phyloP scores from a whole-genome alignment of 2,888 invertebrate genomes.

The Patella ulyssiponensis region DNA sequence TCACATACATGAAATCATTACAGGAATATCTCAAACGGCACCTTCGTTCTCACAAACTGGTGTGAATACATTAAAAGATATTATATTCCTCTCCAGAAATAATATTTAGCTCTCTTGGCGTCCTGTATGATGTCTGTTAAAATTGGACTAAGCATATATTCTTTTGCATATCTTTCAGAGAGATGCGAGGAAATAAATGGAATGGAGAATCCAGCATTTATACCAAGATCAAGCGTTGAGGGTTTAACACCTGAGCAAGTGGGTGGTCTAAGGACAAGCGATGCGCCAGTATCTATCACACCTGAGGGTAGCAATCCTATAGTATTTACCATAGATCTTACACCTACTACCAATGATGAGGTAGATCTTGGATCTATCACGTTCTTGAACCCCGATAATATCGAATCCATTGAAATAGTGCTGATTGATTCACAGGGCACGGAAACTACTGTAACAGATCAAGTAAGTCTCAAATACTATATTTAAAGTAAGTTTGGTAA shows the following conservation, averaged over 20 bases:
- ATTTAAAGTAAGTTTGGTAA: too few relatives aligned
- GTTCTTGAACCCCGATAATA: neutral
- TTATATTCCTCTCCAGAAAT: too few relatives aligned
- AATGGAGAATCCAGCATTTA: neutral
- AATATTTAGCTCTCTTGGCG: too few relatives aligned
- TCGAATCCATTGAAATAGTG: neutral
- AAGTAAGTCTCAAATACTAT: neutral
- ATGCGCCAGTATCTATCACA: neutral
- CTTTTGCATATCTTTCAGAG: neutral
- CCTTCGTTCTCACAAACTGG: too few relatives aligned
- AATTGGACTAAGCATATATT: neutral
- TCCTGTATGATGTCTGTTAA: too few relatives aligned
- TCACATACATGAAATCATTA: too few relatives aligned
- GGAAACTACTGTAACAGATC: neutral
- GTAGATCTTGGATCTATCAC: neutral
- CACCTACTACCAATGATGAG: neutral
- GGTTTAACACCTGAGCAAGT: neutral
- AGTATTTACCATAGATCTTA: neutral
- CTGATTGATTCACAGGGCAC: neutral
- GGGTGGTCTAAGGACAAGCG: neutral
- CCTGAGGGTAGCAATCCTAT: neutral
- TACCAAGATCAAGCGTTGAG: neutral
- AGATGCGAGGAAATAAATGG: constrained; percentile 1
- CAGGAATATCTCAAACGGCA: too few relatives aligned
- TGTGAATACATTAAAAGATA: too few relatives aligned